Evolutionary conservation across 2,888 invertebrate genomes (phyloP).

Genomic region (Nemapogon koenigi): DNA sequence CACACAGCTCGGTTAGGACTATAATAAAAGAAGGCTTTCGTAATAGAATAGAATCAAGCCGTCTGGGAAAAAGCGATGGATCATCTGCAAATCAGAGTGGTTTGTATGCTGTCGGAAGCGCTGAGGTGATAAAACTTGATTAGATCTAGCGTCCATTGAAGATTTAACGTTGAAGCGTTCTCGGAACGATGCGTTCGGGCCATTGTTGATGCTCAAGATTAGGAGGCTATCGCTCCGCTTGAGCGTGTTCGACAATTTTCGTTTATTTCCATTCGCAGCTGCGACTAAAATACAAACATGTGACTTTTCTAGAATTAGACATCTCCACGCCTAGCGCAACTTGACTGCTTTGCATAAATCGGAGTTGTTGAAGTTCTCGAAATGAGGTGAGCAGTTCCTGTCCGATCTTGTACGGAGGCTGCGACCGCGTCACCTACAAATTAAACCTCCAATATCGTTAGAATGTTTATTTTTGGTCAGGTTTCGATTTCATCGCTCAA

Average conservation of each 20-base stretch:
- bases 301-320: conserved; percentile 38
- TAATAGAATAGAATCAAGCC: too few species aligned
- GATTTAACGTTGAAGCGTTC: conserved; percentile 17
- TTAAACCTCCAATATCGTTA: conserved; percentile 40
- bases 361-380: too few species aligned
- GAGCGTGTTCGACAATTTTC: conserved; percentile 23
- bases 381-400: too few species aligned
- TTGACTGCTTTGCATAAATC: conserved; percentile 33
- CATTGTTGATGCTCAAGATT: conserved; percentile 19
- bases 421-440: conserved; percentile 32
- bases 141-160: conserved; percentile 14
- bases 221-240: conserved; percentile 20
- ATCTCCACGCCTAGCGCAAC: conserved; percentile 30
- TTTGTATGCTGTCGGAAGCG: conserved; percentile 1
- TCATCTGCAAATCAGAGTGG: conserved; percentile 24
- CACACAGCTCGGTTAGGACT: too few species aligned
- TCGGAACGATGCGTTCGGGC: conserved; percentile 14
- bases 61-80: conserved; percentile 11
- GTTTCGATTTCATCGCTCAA: conserved; percentile 49
- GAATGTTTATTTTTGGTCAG: conserved; percentile 43
- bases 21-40: too few species aligned
- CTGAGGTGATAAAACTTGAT: conserved; percentile 2
- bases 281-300: conserved; percentile 28
- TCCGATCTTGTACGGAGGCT: conserved; percentile 43
- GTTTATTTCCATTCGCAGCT: conserved; percentile 28